Base-by-base conservation (phyloP, 2,888 invertebrate species). In the Brassicogethes aeneus region DNA sequence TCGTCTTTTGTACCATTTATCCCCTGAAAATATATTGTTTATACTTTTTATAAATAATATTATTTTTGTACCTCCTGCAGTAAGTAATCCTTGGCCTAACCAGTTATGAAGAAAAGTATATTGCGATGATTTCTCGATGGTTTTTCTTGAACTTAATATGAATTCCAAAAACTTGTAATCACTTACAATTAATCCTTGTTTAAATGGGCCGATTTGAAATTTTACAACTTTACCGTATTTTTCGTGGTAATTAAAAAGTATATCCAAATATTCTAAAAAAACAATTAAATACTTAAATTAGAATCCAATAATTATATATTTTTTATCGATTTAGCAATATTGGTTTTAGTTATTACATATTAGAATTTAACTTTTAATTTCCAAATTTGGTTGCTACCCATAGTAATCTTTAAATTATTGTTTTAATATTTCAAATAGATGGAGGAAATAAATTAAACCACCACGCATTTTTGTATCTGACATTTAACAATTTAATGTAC, bases 81-180 rank as follows among this genome's bases (percentile, higher is more conserved):
- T 47, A 8, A 52, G 31, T 34, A 52, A 40, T n/a, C 52, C 51
- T 16, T 34, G 43, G 34, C 48, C 53, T 7, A 51, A 31, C 53
- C 53, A 53, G n/a, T 43, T 43, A 10, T 39, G 14, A 2, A 50
- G 12, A 17, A 41, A 39, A 31, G 40, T 41, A 29, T 50, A 50
- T 13, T 42, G 39, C 13, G 17, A 16, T 8, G 41, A 35, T 41
- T 50, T 50, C 23, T 17, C 41, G 12, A 48, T 35, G 17, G 40
- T 39, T 35, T 40, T 39, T 36, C 40, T 42, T 3, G 38, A 42
- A 32, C 39, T 42, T 8, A 50, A 15, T 16, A 47, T 37, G 30
- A 40, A 45, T 42, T 47, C 41, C 2, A 32, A 13, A 12, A 47
- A 29, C 13, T 45, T 34, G 30, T 41, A 38, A 39, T 47, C 45